Percentiles rank a stretch among this genome's conserved stretches.
phyloP scores from a whole-genome alignment of 2,113 vertebrate genomes.

The Lophotis ruficrista region DNA sequence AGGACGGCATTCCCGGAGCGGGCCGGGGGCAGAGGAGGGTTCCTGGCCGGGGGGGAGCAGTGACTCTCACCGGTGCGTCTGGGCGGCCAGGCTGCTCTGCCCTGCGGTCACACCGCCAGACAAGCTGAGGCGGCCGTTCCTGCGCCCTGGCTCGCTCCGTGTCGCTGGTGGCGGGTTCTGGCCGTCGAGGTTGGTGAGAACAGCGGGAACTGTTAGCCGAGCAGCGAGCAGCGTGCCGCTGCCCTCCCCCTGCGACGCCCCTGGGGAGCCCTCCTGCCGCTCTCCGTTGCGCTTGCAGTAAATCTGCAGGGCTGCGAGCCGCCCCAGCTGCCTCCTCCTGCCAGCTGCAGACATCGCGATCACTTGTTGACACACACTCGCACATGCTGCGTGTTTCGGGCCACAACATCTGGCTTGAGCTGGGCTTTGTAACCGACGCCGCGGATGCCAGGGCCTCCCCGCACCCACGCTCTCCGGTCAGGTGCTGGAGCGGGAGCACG shows the following conservation, averaged over 20 bases:
- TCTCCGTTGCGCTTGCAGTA: neutral
- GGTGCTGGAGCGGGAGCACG: neutral
- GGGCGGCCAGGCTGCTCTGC: neutral
- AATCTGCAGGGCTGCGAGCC: neutral
- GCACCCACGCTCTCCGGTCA: neutral
- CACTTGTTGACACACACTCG: conserved; percentile 20
- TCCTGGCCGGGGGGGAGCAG: neutral
- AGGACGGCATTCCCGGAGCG: neutral
- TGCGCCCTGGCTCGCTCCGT: accelerated
- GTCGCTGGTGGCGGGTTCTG: neutral
- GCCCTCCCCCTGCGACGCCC: neutral
- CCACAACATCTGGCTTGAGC: conserved; percentile 34
- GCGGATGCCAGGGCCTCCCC: neutral
- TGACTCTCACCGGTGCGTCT: neutral
- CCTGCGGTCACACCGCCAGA: neutral
- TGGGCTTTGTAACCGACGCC: neutral
- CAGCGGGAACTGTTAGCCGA: neutral
- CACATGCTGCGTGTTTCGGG: neutral
- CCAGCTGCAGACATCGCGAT: conserved; percentile 6
- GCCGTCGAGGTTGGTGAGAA: accelerated
- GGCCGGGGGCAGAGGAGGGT: neutral
- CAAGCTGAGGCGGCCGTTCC: neutral
- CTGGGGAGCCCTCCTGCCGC: neutral
- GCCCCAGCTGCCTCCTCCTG: neutral
- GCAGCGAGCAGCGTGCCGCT: neutral